Conservation (phyloP, 1,140 invertebrate species). For the Drosophila lowei region DNA sequence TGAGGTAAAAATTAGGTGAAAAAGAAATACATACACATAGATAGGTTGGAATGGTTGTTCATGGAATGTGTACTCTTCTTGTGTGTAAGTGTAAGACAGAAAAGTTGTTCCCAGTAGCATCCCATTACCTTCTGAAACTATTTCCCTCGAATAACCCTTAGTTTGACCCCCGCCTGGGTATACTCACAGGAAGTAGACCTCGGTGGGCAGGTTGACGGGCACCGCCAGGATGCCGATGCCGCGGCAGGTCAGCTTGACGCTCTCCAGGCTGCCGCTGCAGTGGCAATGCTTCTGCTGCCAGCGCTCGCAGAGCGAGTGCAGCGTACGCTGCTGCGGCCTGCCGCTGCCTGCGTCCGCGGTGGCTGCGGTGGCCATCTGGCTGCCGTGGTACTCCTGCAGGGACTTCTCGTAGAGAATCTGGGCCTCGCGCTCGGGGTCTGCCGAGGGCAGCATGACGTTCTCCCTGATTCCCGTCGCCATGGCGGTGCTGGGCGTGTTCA, state of each 20-base stretch:
- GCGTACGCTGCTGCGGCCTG: conserved; percentile 39
- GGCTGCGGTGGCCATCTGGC: conserved; percentile 23
- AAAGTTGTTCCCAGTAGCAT: no score
- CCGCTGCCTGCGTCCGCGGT: conserved; percentile 2
- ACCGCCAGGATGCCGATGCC: conserved; percentile 72
- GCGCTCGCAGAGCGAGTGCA: conserved; percentile 69
- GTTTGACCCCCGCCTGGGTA: no score
- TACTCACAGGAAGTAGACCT: conserved; percentile 76
- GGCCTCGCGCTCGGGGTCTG: conserved; percentile 76
- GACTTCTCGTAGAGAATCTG: conserved; percentile 80
- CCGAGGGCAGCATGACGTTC: conserved; percentile 76
- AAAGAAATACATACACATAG: no score
- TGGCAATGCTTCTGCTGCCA: conserved; percentile 78
- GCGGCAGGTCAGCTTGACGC: conserved; percentile 70
- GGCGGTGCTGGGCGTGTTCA: not conserved
- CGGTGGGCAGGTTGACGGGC: conserved; percentile 73
- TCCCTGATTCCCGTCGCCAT: conserved; percentile 60
- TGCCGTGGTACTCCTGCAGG: conserved; percentile 75
- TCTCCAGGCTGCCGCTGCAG: conserved; percentile 69
- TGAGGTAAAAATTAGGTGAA: no score
- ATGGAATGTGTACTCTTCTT: no score
- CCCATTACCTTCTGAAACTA: no score
- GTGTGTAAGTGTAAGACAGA: no score
- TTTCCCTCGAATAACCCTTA: no score
- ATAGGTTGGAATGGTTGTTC: no score